Base-by-base conservation (phyloP, 2,113 vertebrate species). In the Orthonyx spaldingii region DNA sequence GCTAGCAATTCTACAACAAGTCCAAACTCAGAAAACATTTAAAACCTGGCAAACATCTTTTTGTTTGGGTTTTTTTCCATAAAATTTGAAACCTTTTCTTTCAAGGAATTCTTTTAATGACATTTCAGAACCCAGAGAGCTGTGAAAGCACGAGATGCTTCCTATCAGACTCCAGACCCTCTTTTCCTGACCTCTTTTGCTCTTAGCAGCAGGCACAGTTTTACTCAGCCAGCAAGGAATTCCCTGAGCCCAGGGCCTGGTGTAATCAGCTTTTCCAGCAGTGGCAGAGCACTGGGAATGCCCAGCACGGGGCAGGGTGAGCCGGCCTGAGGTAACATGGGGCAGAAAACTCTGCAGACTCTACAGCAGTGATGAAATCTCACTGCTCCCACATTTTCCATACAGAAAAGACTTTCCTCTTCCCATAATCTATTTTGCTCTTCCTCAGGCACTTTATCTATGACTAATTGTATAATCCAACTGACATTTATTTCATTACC, bases 261-360 rank as follows among this genome's bases (percentile, higher is more conserved):
- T 33, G 56, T 5, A 7, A 41, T 7, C 17, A 16, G 30, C 37
- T 47, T 47, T 46, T 16, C 60, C 72, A 63, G 72, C 33, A 28
- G 28, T 10, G 59, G 32, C 59, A 49, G 69, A 68, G 59, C 59
- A 2, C 56, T 30, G 56, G 80, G 61, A 74, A 42, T 17, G 66
- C 55, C 59, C 86, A 82, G 79, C 11, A 32, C 4, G 0, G 30
- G 46, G 41, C 59, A 69, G 11, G 46, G 61, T 17, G 69, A 87
- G 78, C 64, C n/a, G 28, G 15, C 18, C 0, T 1, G 0, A 27
- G 79, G 65, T 3, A 35, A 61, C 0, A 0, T 0, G 3, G 49
- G 66, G 66, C 60, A 83, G 41, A 88, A 19, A 8, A 10, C 33
- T 7, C 57, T 55, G 57, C 59, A 55, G 63, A 9, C 28, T 39